Evolutionary conservation across 2,113 vertebrate genomes (phyloP), one percentile per base, ranked within the genome.

Genomic region (Haemorhous mexicanus): DNA sequence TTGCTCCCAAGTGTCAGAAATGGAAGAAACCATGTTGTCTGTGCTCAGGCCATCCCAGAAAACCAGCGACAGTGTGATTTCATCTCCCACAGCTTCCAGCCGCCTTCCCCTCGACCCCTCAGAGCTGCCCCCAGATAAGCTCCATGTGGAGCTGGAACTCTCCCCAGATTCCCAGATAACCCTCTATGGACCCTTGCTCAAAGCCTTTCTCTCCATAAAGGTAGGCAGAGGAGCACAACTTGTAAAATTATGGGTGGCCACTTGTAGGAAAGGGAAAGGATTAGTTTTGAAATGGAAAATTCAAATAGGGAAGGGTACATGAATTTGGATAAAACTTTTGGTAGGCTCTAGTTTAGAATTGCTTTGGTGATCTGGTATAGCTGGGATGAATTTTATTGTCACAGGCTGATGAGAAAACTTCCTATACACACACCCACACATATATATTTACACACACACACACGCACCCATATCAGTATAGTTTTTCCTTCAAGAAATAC

Each of bases 91-190:
- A 43, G 66, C 94, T 16, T 98, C 98, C 84, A 92, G 96, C 35
- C 98, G 98, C 22, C 84, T 97, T 28, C 97, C 98, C 68, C 43
- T 98, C 5, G 99, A 99, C 94, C 99, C 99, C 27, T 98, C 99
- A 6, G 99, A 99, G 91, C 98, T 99, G 74, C 99, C 99, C 7
- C 99, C 99, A 0, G 99, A 99, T 80, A 97, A 98, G 46, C 98
- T 99, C 58, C 99, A 99, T 0, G 99, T 99, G 94, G 99, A 99
- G 96, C 98, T 99, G 98, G 99, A 99, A 53, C 98, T 99, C 61
- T 99, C 99, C 20, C 98, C 99, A 13, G 98, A 99, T 96, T 99
- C 99, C 77, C 99, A 99, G 49, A 98, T 99, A 91, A 98, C 98
- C 44, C 98, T 99, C 0, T 99, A 99, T 20, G 99, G 99, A 49